phyloP scores from a whole-genome alignment of 1,140 invertebrate species.

The Cepaea nemoralis region DNA sequence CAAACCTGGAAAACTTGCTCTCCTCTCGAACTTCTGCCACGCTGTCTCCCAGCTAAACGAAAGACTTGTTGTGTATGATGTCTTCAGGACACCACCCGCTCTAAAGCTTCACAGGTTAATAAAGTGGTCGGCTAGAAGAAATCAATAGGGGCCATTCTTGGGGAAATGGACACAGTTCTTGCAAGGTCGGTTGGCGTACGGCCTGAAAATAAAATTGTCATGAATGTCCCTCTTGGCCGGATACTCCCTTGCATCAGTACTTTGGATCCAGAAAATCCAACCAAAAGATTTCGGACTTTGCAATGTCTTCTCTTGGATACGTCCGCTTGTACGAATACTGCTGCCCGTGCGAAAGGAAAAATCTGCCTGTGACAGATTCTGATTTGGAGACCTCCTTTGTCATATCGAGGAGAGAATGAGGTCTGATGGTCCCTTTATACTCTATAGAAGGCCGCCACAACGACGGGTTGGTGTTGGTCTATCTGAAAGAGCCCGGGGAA shows the following conservation, averaged over 20 bases:
- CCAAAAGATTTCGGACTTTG: neutral
- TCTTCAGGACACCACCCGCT: too few species aligned
- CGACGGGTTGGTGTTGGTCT: neutral
- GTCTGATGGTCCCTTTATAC: neutral
- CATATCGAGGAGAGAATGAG: neutral
- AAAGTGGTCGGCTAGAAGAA: too few species aligned
- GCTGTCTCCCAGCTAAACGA: too few species aligned
- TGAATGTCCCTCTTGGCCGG: neutral
- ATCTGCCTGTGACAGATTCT: neutral
- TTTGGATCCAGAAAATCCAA: neutral
- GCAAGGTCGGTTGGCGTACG: neutral
- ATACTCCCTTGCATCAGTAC: slow-evolving; percentile 3
- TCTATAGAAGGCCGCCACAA: neutral
- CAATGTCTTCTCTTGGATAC: neutral
- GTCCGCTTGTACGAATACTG: neutral
- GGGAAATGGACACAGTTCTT: neutral
- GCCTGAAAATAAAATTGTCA: neutral
- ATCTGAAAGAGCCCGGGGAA: neutral
- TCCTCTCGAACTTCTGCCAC: too few species aligned
- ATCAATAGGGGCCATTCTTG: neutral
- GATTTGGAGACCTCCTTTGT: neutral
- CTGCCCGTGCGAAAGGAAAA: neutral
- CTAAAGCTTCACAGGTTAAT: too few species aligned
- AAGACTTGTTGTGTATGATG: too few species aligned
- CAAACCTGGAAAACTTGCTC: too few species aligned